Evolutionary conservation across 2,797 vertebrate genomes (phyloP).

Genomic region (Paratrypauchen microcephalus): DNA sequence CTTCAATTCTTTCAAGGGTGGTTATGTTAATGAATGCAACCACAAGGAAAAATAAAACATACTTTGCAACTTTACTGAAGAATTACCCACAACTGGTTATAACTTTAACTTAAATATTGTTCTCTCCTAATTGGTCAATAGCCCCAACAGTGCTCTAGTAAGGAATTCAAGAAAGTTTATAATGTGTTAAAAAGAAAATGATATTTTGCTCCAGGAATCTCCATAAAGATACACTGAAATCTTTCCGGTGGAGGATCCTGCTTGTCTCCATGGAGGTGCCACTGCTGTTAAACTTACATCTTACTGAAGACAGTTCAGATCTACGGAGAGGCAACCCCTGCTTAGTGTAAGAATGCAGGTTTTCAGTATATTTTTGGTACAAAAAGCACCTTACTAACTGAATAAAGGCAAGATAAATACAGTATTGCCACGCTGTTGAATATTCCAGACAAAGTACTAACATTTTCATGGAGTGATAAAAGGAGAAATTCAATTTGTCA

Average conservation of each 20-base stretch:
- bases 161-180: background rate
- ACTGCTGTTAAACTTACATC: background rate
- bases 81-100: background rate
- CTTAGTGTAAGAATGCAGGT: too few species aligned
- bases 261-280: too few species aligned
- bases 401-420: too few species aligned
- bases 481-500: too few species aligned
- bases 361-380: too few species aligned
- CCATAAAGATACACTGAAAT: background rate
- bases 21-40: background rate
- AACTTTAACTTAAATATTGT: background rate
- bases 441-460: too few species aligned
- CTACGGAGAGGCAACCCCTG: too few species aligned
- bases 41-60: slow-evolving; percentile 3
- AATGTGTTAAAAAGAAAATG: background rate
- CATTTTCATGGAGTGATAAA: too few species aligned
- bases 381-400: too few species aligned
- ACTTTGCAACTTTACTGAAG: background rate
- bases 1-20: background rate
- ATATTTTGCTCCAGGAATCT: background rate
- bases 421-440: too few species aligned
- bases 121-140: background rate
- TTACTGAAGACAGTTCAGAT: too few species aligned
- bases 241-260: background rate
- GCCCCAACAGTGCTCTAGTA: background rate